Evolutionary conservation across 2,888 invertebrate genomes (phyloP), one percentile per base, ranked within the genome.

Genomic region (Unio delphinus): DNA sequence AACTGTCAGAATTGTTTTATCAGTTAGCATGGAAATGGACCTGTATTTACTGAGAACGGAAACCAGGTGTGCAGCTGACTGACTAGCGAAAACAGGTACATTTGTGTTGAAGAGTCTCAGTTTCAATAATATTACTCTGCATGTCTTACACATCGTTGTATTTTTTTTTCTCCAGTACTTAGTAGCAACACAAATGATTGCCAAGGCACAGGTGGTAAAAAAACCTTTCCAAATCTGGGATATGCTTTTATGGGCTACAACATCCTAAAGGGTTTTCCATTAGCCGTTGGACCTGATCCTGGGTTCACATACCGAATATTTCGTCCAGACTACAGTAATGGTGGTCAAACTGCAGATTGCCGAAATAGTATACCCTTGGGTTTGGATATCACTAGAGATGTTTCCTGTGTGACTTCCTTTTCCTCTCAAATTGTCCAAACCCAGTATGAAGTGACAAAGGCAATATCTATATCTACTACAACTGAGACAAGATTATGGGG

Each of bases 221-320:
- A 28, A 28, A 28, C 28, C 28, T 28, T 28, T 28, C 28, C 28
- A 28, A 28, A 28, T 28, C 28, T 76, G 7, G 73, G 73, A 61
- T 76, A 76, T 54, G 62, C 75, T 3, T 58, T 73, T 26, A 60
- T 73, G 34, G 75, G 75, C 20, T 73, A 75, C 65, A 67, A 73
- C 65, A 57, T 69, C 7, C 58, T 75, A 26, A 66, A 63, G 26
- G 75, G 74, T 17, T 74, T 26, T 64, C 74, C 74, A 6, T 61
- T 71, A 11, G 62, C 72, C 20, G 30, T 57, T 20, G 73, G 74
- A 18, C 73, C 72, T 45, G 76, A 76, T 54, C 76, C 76, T 23
- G 73, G 76, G 7, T 76, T 74, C 59, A 76, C 73, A 2, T 68
- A 61, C 28, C 76, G 73, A 15, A 76, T 76, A 18, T 76, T 76